A percentile compares a stretch with the other conserved stretches of the same genome.
phyloP scores from a whole-genome alignment of 2,113 vertebrate genomes.

The Eptesicus fuscus region DNA sequence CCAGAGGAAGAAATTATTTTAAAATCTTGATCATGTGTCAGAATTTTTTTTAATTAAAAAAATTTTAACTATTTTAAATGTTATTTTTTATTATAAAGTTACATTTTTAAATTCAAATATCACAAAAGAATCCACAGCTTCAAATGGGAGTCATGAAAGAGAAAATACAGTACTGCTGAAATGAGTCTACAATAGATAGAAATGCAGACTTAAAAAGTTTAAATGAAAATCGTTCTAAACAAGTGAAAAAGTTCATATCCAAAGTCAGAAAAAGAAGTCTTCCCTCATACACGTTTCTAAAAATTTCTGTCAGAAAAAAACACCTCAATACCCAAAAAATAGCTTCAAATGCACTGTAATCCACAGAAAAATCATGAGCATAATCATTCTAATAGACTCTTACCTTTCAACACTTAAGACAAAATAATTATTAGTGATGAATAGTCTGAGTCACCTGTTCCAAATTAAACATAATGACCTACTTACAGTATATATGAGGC shows the following conservation, averaged over 20 bases:
- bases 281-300: not conserved
- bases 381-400: slow-evolving; percentile 14
- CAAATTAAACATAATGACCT: slow-evolving; percentile 26
- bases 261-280: not conserved
- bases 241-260: not conserved
- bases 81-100: not conserved
- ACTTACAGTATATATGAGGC: not conserved
- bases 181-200: not conserved
- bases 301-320: not conserved
- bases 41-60: not conserved
- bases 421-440: slow-evolving; percentile 48
- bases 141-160: not conserved
- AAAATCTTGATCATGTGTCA: not conserved
- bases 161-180: not conserved
- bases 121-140: not conserved
- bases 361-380: not conserved
- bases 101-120: not conserved
- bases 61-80: not conserved
- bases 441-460: slow-evolving; percentile 1
- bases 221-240: not conserved
- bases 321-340: slow-evolving; percentile 16
- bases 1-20: not conserved
- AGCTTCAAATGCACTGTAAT: not conserved
- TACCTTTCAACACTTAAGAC: slow-evolving; percentile 39
- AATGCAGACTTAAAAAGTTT: not conserved